A percentile compares a stretch with the other conserved stretches of the same genome.
Evolutionary conservation across 2,888 invertebrate species (phyloP).

Genomic region (Tenthredo scrophulariae): DNA sequence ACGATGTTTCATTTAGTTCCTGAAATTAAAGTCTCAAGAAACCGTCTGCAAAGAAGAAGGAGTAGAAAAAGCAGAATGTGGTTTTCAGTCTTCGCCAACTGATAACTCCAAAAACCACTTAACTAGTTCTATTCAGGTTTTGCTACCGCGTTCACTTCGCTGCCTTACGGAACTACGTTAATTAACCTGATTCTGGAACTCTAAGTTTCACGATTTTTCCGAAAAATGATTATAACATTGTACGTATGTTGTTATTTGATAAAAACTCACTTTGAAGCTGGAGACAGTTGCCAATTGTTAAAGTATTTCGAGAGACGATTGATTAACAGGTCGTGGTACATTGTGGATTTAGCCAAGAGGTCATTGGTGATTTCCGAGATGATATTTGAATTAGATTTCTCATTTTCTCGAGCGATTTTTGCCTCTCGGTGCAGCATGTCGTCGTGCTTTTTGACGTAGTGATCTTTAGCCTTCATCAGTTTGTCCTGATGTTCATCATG

Average conservation of each 20-base stretch:
- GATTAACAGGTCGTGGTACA: slow-evolving; percentile 78
- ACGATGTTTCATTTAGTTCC: neutral
- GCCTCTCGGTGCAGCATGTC: slow-evolving; percentile 65
- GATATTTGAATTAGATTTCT: slow-evolving; percentile 25
- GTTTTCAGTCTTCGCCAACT: neutral
- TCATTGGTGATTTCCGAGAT: slow-evolving; percentile 66
- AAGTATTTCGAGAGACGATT: slow-evolving; percentile 76
- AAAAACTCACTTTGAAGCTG: slow-evolving; percentile 80
- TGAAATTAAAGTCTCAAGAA: neutral
- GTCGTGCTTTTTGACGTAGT: slow-evolving; percentile 70
- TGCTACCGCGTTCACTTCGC: neutral
- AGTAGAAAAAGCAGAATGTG: neutral
- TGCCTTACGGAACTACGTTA: neutral
- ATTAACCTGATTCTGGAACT: neutral
- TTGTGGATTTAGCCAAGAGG: slow-evolving; percentile 79
- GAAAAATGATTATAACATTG: neutral
- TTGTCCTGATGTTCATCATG: slow-evolving; percentile 57
- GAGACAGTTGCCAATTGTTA: slow-evolving; percentile 78
- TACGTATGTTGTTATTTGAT: neutral
- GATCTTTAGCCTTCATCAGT: slow-evolving; percentile 68
- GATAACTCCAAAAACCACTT: neutral
- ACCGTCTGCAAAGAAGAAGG: neutral
- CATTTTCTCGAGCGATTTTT: slow-evolving; percentile 33
- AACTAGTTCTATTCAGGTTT: neutral
- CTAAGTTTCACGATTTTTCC: neutral